These are phyloP conservation scores for Aphidoletes aphidimyza DNA, from an alignment of 2,888 invertebrate genomes.

Conservation along the genomic window DNA sequence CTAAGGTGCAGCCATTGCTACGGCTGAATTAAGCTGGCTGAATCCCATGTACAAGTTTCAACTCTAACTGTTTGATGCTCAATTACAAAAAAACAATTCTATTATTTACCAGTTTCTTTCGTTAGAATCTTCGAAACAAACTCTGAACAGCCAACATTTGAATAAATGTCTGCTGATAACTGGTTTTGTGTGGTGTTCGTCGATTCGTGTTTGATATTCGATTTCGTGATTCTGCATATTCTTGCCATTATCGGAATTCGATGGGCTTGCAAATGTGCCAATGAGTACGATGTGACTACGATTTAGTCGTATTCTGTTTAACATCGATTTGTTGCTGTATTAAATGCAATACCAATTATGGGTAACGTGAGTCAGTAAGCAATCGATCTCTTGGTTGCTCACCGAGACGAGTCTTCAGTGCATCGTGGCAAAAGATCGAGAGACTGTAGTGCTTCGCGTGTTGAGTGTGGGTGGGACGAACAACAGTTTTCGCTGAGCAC, in stretches of 20 bases:
- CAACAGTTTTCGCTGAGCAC: not conserved
- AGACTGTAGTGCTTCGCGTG: not conserved
- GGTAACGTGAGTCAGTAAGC: not conserved
- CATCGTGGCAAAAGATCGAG: too few relatives aligned
- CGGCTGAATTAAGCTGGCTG: too few relatives aligned
- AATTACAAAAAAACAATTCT: constrained; percentile 41
- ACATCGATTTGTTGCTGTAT: not conserved
- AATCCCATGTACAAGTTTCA: not conserved
- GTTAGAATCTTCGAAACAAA: too few relatives aligned
- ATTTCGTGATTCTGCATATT: constrained; percentile 51
- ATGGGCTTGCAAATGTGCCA: constrained; percentile 17
- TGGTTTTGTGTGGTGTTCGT: constrained; percentile 40
- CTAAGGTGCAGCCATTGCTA: too few relatives aligned
- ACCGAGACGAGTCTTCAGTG: too few relatives aligned
- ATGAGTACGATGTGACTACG: constrained; percentile 1
- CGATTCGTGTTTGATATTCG: constrained; percentile 36
- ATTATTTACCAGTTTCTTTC: constrained; percentile 20
- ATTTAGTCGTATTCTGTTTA: not conserved
- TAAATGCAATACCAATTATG: constrained; percentile 35
- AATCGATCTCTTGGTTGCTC: constrained; percentile 30
- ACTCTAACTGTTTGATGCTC: constrained; percentile 27
- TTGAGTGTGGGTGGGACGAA: constrained; percentile 27
- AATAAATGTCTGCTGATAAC: constrained; percentile 22
- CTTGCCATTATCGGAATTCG: not conserved
- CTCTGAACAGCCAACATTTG: too few relatives aligned